Conservation (phyloP, 1,140 invertebrate genomes). For the Ganaspis sp. region DNA sequence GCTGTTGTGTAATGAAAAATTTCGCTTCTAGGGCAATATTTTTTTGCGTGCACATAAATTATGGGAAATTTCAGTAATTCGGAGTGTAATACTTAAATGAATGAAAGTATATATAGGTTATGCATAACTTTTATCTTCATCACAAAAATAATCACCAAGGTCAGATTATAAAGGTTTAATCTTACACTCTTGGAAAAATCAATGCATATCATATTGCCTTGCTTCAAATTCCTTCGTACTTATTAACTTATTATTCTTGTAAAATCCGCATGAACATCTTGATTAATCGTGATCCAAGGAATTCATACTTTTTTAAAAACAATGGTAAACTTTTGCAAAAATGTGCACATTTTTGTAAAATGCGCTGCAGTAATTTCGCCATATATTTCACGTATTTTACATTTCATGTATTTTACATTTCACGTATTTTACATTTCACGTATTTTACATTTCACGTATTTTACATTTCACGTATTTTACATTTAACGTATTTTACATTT, state of each 20-base stretch:
- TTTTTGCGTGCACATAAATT: neutral
- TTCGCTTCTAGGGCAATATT: too few relatives aligned
- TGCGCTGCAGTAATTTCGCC: too few relatives aligned
- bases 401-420: too few relatives aligned
- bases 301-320: too few relatives aligned
- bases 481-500: too few relatives aligned
- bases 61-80: neutral
- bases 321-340: too few relatives aligned
- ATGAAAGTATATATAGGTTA: conserved; percentile 20
- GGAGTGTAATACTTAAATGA: neutral
- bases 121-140: neutral
- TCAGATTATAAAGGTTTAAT: conserved; percentile 17
- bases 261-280: neutral
- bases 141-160: neutral
- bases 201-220: conserved; percentile 23
- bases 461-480: too few relatives aligned
- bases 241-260: conserved; percentile 18
- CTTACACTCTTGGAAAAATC: conserved; percentile 28
- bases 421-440: too few relatives aligned
- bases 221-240: conserved; percentile 1
- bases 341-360: too few relatives aligned
- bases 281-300: neutral
- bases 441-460: too few relatives aligned
- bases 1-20: too few relatives aligned
- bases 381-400: too few relatives aligned